A percentile compares a stretch with the other conserved stretches of the same genome.
phyloP scores from a whole-genome alignment of 2,888 invertebrate species.

The Hyalella azteca region DNA sequence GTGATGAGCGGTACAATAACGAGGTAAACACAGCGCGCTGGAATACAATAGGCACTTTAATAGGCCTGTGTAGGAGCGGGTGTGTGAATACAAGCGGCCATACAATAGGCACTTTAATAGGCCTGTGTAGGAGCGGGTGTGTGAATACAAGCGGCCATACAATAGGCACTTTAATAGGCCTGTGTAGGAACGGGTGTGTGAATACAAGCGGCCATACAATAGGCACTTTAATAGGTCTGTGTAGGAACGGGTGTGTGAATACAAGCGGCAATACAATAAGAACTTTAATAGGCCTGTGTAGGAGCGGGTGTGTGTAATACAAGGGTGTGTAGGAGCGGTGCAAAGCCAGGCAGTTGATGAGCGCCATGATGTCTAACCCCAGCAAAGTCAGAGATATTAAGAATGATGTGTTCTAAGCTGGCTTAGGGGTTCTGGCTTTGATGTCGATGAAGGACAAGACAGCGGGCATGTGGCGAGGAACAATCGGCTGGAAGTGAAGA shows the following conservation, averaged over 20 bases:
- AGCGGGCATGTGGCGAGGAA: slow-evolving; percentile 81
- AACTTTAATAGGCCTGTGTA: no score
- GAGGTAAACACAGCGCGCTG: slow-evolving; percentile 79
- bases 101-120: no score
- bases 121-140: no score
- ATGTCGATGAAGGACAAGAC: slow-evolving; percentile 48
- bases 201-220: slow-evolving; percentile 78
- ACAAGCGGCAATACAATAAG: no score
- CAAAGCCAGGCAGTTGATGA: slow-evolving; percentile 87
- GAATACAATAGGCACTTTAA: no score
- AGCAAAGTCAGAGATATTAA: neutral
- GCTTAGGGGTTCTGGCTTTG: slow-evolving; percentile 44
- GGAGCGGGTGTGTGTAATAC: no score
- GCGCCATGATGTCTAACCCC: slow-evolving; percentile 77
- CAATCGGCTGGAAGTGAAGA: slow-evolving; percentile 82
- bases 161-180: no score
- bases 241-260: slow-evolving; percentile 75
- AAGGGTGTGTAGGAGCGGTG: no score
- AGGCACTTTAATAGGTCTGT: slow-evolving; percentile 80
- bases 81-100: no score
- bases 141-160: no score
- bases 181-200: no score
- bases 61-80: no score
- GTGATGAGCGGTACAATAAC: slow-evolving; percentile 80
- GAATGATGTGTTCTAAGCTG: slow-evolving; percentile 63